Evolutionary conservation across 2,113 vertebrate species (phyloP), one percentile per base, ranked within the genome.

Genomic region (Myocastor coypus): DNA sequence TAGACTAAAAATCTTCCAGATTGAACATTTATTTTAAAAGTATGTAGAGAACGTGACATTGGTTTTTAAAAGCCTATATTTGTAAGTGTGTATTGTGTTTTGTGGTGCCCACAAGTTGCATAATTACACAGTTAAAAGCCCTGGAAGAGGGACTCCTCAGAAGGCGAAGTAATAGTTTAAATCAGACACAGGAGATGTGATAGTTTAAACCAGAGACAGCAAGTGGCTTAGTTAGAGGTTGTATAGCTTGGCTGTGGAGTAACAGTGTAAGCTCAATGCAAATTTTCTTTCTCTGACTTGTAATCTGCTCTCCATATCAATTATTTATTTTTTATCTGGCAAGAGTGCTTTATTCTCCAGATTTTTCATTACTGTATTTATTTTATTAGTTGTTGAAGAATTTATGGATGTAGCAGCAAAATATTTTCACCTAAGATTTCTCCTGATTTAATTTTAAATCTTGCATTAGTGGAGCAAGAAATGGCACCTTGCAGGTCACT

Each of bases 11-110:
- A n/a, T 87, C 78, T 96, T 92, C 73, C 12, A 4, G 52, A 42
- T 68, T 88, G 77, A 87, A 28, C 64, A 73, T 94, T 46, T 96
- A 4, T 94, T 97, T 94, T 90, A 69, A 64, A 94, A 94, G 50
- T 82, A 42, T 83, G 40, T 68, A 78, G 59, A 89, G 87, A 94
- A 77, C 87, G 57, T 84, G 75, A 71, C 46, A n/a, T 66, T 78
- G 63, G 78, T 88, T 92, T 93, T 93, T 93, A 37, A 92, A 94
- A 92, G 66, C 59, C 59, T 66, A 37, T 52, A 42, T 93, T 87
- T 88, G 68, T 88, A 69, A 92, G 93, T 66, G 71, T 85, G 46
- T 96, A 42, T 88, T 85, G 50, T 94, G 40, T 84, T 94, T 82
- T 86, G 89, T 92, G 82, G 81, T 88, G 34, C 63, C 52, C 34